A percentile compares a stretch with the other conserved stretches of the same genome.
Conservation (phyloP, 2,797 vertebrate species). For the Sebastolobus alascanus region DNA sequence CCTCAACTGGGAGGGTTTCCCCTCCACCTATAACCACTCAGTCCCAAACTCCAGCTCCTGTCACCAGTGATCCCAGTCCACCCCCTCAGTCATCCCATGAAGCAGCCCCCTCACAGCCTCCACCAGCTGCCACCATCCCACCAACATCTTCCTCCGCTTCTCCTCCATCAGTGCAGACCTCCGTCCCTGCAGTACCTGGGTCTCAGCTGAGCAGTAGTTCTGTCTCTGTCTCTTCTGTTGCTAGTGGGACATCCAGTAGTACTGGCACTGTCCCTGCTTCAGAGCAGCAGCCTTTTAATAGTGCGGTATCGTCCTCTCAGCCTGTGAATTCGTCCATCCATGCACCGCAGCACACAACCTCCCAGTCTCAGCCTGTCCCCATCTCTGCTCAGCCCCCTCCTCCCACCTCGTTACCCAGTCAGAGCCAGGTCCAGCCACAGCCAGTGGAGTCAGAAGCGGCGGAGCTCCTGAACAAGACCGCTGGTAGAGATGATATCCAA, state of each 20-base stretch:
- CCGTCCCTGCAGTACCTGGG: slow-evolving; percentile 45
- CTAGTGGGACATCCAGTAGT: slow-evolving; percentile 41
- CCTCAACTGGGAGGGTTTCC: slow-evolving; percentile 74
- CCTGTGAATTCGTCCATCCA: slow-evolving; percentile 60
- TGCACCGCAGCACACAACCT: slow-evolving; percentile 51
- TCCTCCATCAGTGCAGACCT: slow-evolving; percentile 60
- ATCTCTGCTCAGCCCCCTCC: slow-evolving; percentile 51
- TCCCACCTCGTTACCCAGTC: slow-evolving; percentile 38
- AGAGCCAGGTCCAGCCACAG: slow-evolving; percentile 84
- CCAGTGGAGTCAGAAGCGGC: slow-evolving; percentile 86
- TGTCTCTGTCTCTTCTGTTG: slow-evolving; percentile 44
- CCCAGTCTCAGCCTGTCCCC: slow-evolving; percentile 78
- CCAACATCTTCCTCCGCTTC: slow-evolving; percentile 59
- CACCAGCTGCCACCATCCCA: slow-evolving; percentile 46
- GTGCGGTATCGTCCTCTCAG: slow-evolving; percentile 56
- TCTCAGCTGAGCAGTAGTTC: slow-evolving; percentile 45
- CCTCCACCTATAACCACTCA: slow-evolving; percentile 63
- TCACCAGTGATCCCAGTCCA: slow-evolving; percentile 62
- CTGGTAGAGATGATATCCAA: slow-evolving; percentile 95
- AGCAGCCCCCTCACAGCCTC: slow-evolving; percentile 58
- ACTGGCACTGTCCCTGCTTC: slow-evolving; percentile 34
- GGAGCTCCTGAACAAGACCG: slow-evolving; percentile 89
- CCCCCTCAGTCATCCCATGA: slow-evolving; percentile 66
- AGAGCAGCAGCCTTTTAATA: slow-evolving; percentile 73
- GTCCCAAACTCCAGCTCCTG: slow-evolving; percentile 55